Base-by-base conservation (phyloP, 2,113 vertebrate genomes). In the Hydrochoerus hydrochaeris region DNA sequence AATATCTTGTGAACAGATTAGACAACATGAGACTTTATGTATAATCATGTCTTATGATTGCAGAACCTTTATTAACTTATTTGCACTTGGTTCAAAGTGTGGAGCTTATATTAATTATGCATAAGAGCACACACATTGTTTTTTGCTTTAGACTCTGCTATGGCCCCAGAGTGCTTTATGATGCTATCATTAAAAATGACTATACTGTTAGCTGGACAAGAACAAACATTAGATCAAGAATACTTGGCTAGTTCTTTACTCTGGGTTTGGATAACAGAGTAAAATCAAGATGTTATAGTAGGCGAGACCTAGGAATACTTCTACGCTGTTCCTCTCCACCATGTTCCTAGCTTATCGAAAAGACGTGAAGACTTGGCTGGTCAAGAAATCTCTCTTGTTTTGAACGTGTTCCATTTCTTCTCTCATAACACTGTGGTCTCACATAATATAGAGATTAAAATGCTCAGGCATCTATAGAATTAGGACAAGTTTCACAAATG, bases 321-420 rank as follows among this genome's bases (percentile, higher is more conserved):
- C 57, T 62, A 2, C 2, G 7, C 0, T 10, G 0, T 67, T 67
- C 28, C 4, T 5, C n/a, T 26, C 7, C 4, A 0, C 22, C 28
- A 16, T 2, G 9, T 2, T 44, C 3, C 58, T 63, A 19, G 20
- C n/a, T 85, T 80, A 6, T 49, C 44, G 49, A 20, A 0, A 3
- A 90, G 22, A 54, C 35, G 0, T 0, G 8, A 28, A 49, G 20
- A 5, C 26, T 69, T 16, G 5, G 5, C 3, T 1, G 3, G 2
- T 13, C 38, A 41, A 35, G 16, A 75, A 49, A 20, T 49, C 14
- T 54, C 35, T 73, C 8, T 26, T 17, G 0, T 63, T 69, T 41
- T 7, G 63, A 20, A 69, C 38, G 5, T 5, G 1, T 58, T 10
- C 10, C 3, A 62, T 57, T 17, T 57, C 22, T 69, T 32, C 5